Base-by-base conservation (phyloP, 2,797 vertebrate species). In the Mastacembelus armatus region DNA sequence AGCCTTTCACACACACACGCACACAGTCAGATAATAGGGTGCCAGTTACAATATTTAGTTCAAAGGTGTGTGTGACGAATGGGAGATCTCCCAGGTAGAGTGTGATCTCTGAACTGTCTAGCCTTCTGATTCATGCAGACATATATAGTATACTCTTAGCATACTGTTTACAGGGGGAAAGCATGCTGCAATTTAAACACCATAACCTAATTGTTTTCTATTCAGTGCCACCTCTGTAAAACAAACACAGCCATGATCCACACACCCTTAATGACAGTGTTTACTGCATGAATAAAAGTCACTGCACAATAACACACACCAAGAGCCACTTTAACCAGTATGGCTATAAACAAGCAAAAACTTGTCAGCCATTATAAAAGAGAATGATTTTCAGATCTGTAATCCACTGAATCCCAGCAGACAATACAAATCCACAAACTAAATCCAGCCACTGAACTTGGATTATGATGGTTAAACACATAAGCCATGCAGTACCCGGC, bases 1-100 rank as follows among this genome's bases (percentile, higher is more conserved):
- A 5, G 93, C 94, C 97, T 99, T 82, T 22, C 43, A 71, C 47
- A 68, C 51, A 84, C 18, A 77, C 48, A 65, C 51, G 69, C 18
- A 79, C 57, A 71, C 44, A 74, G 66, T 75, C 54, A 73, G 24
- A 76, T 38, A 80, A 74, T 16, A 49, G 55, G 39, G n/a, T 49
- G 66, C 55, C 67, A 83, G 63, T 76, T 70, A 63, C 51, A 89
- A 71, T 50, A 78, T 82, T 81, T 66, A 77, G 30, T 73, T 76
- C 38, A 51, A 10, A 36, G 61, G 52, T 77, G 76, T 67, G 68
- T 86, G 79, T 64, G 72, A 77, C 43, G 66, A 3, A 5, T 24
- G 27, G 22, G 4, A 72, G 74, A 75, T 83, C 75, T 66, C 78
- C 75, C 71, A 71, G 51, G 70, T 71, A 45, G 77, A 71, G 65